phyloP scores from a whole-genome alignment of 1,140 invertebrate genomes.

The Drosophila nikananu region DNA sequence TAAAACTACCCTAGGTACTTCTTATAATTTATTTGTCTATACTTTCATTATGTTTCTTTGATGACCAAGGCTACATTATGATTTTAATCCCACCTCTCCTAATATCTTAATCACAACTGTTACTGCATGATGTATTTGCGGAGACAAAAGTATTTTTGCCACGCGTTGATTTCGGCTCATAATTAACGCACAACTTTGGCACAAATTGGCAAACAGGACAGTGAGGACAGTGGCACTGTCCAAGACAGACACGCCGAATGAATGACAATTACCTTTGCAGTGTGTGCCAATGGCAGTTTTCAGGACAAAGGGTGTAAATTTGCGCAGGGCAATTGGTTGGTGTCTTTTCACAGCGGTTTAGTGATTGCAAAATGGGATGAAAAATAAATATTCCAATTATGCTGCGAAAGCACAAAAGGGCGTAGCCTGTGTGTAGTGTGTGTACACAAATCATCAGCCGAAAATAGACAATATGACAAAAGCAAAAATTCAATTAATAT shows the following conservation, averaged over 20 bases:
- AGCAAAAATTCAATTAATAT: slow-evolving; percentile 82
- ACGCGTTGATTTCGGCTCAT: slow-evolving; percentile 76
- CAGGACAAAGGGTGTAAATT: slow-evolving; percentile 22
- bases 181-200: slow-evolving; percentile 79
- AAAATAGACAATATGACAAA: slow-evolving; percentile 65
- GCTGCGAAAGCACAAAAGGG: slow-evolving; percentile 40
- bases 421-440: background rate
- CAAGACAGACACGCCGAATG: slow-evolving; percentile 46
- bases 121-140: slow-evolving; percentile 16
- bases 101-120: slow-evolving; percentile 12
- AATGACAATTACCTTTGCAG: slow-evolving; percentile 77
- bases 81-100: slow-evolving; percentile 1
- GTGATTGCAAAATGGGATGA: slow-evolving; percentile 73
- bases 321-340: slow-evolving; percentile 1
- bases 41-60: too few species aligned
- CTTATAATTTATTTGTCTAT: too few species aligned
- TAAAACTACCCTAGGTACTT: too few species aligned
- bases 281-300: slow-evolving; percentile 44
- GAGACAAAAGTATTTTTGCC: slow-evolving; percentile 56
- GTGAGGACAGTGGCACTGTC: slow-evolving; percentile 43
- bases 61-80: background rate
- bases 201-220: slow-evolving; percentile 73
- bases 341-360: slow-evolving; percentile 64
- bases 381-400: slow-evolving; percentile 82
- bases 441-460: slow-evolving; percentile 47